Percentiles rank a stretch among this genome's conserved stretches.
These are phyloP conservation scores for Theretra japonica DNA, from an alignment of 2,888 invertebrate genomes.

Conservation along the genomic window DNA sequence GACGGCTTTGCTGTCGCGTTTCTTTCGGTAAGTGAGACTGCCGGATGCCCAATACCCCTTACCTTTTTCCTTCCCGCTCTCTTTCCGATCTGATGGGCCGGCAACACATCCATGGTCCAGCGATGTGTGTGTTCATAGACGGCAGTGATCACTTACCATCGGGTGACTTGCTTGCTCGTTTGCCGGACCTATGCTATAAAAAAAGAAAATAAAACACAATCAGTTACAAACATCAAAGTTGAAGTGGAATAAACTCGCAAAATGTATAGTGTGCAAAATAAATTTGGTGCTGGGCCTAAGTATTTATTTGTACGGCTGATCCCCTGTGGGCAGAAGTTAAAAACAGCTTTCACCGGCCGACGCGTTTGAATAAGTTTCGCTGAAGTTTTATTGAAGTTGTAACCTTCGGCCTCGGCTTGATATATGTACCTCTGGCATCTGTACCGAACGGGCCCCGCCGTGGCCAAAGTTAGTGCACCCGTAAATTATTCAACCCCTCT, in stretches of 20 bases:
- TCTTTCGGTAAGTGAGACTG: too few species aligned
- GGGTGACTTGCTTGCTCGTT: too few species aligned
- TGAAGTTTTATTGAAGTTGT: constrained; percentile 73
- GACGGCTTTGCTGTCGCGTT: too few species aligned
- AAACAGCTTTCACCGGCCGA: constrained; percentile 75
- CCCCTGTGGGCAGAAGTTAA: constrained; percentile 78
- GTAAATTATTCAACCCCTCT: constrained; percentile 81
- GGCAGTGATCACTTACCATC: too few species aligned
- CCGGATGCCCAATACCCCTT: too few species aligned
- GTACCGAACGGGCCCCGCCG: constrained; percentile 64
- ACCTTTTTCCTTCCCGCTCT: too few species aligned
- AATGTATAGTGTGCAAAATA: constrained; percentile 62
- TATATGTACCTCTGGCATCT: constrained; percentile 74
- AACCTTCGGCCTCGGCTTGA: constrained; percentile 71
- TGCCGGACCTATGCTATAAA: too few species aligned
- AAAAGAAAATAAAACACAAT: background rate
- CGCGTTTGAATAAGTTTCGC: constrained; percentile 69
- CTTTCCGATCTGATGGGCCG: too few species aligned
- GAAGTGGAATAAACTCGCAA: constrained; percentile 38
- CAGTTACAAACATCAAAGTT: background rate
- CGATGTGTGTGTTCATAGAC: too few species aligned
- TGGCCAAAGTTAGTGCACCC: constrained; percentile 75
- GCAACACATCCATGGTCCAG: too few species aligned
- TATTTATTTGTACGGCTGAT: constrained; percentile 79
- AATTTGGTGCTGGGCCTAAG: constrained; percentile 69